Evolutionary conservation across 2,113 vertebrate genomes (phyloP).

Genomic region (Chunga burmeisteri): DNA sequence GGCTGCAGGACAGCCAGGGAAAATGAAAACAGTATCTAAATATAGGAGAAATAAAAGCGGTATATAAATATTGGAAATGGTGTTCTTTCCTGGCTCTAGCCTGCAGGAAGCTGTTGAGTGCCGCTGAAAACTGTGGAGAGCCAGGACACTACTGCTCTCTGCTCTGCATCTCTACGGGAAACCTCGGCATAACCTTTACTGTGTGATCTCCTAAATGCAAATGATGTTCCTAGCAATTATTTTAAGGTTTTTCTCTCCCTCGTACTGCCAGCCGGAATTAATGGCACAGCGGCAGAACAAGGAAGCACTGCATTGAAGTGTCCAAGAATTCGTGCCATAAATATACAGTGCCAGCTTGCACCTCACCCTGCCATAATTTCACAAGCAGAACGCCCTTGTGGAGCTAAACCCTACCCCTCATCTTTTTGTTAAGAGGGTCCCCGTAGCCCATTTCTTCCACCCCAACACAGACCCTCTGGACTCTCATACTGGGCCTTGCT

Average conservation of each 20-base stretch:
- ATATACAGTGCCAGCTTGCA: background rate
- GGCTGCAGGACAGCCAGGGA: background rate
- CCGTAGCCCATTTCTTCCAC: background rate
- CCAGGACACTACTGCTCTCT: background rate
- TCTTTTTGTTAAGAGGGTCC: background rate
- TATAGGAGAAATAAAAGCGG: background rate
- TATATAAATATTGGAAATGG: background rate
- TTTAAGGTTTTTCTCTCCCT: background rate
- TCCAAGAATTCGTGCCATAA: background rate
- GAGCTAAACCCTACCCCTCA: background rate
- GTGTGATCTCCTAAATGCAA: background rate
- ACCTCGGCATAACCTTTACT: background rate
- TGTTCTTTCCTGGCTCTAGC: background rate
- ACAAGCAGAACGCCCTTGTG: background rate
- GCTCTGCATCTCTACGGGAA: background rate
- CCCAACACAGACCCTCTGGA: background rate
- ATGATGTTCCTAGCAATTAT: background rate
- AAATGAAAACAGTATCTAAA: background rate
- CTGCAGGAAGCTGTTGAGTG: background rate
- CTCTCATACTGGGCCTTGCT: background rate
- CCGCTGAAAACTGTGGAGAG: background rate
- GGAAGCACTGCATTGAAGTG: fast-evolving
- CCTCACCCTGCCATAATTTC: background rate
- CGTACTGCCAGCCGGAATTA: background rate
- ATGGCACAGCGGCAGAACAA: background rate